Conservation (phyloP, 2,797 vertebrate genomes). For the Otolemur crassicaudatus region DNA sequence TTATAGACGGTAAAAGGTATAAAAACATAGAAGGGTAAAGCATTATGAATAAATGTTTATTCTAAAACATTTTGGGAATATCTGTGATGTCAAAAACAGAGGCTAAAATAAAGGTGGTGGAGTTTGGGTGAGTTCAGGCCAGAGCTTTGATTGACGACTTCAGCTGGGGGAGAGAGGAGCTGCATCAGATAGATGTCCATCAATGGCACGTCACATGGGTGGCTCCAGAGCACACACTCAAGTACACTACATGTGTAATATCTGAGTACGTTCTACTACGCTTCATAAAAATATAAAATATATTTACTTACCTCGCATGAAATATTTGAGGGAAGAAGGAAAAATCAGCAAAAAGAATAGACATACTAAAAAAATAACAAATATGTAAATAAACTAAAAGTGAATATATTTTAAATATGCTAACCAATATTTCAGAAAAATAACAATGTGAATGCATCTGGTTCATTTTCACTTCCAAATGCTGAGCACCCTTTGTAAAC, state of each 20-base stretch:
- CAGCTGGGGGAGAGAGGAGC: fast-evolving
- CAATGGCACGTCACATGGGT: too few species aligned
- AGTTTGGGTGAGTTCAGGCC: neutral
- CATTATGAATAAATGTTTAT: neutral
- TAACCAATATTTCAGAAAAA: neutral
- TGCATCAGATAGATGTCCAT: too few species aligned
- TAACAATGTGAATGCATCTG: neutral
- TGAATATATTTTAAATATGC: neutral
- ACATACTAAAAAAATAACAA: neutral
- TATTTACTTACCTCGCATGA: neutral
- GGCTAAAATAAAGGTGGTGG: neutral
- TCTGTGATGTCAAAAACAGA: neutral
- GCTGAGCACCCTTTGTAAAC: neutral
- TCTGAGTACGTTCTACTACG: neutral
- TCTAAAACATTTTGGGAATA: conserved; percentile 15
- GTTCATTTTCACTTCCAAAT: neutral
- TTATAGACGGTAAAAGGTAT: neutral
- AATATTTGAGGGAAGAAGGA: neutral
- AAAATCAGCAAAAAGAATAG: neutral
- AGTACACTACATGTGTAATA: neutral
- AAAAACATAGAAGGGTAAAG: neutral
- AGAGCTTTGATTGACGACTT: neutral
- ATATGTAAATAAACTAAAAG: neutral
- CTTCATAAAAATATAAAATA: neutral
- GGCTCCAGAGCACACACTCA: neutral